Conservation (phyloP, 2,888 invertebrate species). For the Torymus aiolomorphi region DNA sequence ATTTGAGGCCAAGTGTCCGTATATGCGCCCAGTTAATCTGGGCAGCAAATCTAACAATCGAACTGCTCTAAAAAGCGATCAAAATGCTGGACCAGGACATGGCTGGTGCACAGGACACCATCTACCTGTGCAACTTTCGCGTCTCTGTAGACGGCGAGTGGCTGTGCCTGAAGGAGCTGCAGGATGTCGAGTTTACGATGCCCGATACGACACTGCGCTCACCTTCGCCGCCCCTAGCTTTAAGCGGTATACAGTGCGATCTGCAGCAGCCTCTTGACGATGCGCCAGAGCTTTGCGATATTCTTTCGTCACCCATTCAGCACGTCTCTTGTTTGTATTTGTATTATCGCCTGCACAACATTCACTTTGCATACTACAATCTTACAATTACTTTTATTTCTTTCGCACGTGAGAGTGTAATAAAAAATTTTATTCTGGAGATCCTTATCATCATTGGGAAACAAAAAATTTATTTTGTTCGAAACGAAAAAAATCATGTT, state of each 20-base stretch:
- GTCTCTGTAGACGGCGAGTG: constrained; percentile 98
- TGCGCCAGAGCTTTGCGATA: constrained; percentile 71
- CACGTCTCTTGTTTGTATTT: constrained; percentile 75
- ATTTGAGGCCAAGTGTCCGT: neutral
- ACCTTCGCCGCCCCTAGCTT: constrained; percentile 81
- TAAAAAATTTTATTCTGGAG: no score
- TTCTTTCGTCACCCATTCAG: constrained; percentile 72
- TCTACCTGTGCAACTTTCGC: constrained; percentile 97
- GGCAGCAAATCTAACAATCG: neutral
- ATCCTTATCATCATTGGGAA: no score
- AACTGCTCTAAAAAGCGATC: constrained; percentile 56
- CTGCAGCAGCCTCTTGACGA: constrained; percentile 65
- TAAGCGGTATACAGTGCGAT: constrained; percentile 74
- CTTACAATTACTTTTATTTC: neutral
- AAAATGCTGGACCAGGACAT: constrained; percentile 80
- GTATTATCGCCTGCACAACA: constrained; percentile 66
- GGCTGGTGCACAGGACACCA: constrained; percentile 95
- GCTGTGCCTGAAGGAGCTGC: constrained; percentile 95
- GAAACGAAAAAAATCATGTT: no score
- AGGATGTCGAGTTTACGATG: constrained; percentile 89
- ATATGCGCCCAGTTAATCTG: constrained; percentile 1
- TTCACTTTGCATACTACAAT: constrained; percentile 15
- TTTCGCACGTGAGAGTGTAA: no score
- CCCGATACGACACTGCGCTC: constrained; percentile 83
- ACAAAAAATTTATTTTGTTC: no score